phyloP scores from a whole-genome alignment of 2,113 vertebrate species.

The Sphaerodactylus townsendi region DNA sequence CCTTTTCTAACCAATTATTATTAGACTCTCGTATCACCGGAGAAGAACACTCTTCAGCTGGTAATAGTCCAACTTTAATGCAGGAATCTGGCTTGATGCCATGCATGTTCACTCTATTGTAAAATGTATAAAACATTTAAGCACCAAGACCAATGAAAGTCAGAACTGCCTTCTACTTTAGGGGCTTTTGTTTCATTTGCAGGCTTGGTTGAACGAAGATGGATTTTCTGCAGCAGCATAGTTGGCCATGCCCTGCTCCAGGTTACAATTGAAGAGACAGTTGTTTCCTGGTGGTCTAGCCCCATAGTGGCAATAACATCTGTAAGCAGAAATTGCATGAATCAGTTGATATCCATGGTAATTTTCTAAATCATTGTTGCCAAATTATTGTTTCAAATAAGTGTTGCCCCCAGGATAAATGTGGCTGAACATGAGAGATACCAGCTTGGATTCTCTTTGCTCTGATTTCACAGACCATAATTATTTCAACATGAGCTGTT shows the following conservation, averaged over 20 bases:
- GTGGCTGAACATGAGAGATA: neutral
- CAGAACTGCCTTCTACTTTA: neutral
- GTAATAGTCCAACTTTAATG: neutral
- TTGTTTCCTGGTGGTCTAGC: neutral
- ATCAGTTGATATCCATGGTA: neutral
- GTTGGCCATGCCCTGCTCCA: neutral
- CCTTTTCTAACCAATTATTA: neutral
- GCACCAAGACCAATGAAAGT: neutral
- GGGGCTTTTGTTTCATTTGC: neutral
- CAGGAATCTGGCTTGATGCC: neutral
- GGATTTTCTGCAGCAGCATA: too few species aligned
- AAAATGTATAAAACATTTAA: neutral
- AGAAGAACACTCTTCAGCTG: neutral
- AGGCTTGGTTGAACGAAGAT: neutral
- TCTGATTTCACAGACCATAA: neutral
- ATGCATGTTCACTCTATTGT: neutral
- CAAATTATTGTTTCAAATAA: neutral
- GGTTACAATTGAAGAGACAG: too few species aligned
- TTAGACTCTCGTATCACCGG: rapidly evolving
- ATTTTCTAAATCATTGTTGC: neutral
- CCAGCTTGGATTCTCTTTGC: neutral
- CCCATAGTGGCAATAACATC: neutral
- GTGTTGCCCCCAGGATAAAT: neutral
- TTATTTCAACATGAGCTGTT: neutral
- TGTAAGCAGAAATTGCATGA: neutral